Conservation (phyloP, 2,113 vertebrate genomes). For the Caracal caracal region DNA sequence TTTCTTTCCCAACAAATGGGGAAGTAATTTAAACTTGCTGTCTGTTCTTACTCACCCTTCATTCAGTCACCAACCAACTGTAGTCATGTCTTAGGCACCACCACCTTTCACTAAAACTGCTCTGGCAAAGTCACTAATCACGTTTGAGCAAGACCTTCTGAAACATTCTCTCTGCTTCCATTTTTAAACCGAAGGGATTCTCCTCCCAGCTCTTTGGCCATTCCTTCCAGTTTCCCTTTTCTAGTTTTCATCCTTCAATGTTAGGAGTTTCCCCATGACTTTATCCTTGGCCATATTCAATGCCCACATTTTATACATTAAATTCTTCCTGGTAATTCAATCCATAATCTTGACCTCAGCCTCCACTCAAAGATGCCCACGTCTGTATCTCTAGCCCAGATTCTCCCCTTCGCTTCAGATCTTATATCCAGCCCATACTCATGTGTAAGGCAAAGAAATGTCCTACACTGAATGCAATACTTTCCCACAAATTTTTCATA, state of each 20-base stretch:
- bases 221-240: not conserved
- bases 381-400: not conserved
- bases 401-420: not conserved
- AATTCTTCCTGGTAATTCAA: not conserved
- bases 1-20: not conserved
- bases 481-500: not conserved
- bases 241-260: not conserved
- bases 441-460: not conserved
- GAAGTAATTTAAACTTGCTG: not conserved
- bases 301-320: not conserved
- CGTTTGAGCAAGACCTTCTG: not conserved
- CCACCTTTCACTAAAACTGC: not conserved
- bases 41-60: not conserved
- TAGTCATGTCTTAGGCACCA: not conserved
- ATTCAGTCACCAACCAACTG: not conserved
- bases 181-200: not conserved
- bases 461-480: not conserved
- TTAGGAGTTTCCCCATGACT: not conserved
- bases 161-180: not conserved
- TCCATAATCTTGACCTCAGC: not conserved
- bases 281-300: not conserved
- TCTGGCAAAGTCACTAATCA: slow-evolving; percentile 3
- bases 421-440: not conserved
- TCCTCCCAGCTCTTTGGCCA: not conserved
- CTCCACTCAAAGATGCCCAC: not conserved